Percentiles rank a stretch among this genome's conserved stretches.
Evolutionary conservation across 2,797 vertebrate species (phyloP).

Genomic region (Thunnus albacares): DNA sequence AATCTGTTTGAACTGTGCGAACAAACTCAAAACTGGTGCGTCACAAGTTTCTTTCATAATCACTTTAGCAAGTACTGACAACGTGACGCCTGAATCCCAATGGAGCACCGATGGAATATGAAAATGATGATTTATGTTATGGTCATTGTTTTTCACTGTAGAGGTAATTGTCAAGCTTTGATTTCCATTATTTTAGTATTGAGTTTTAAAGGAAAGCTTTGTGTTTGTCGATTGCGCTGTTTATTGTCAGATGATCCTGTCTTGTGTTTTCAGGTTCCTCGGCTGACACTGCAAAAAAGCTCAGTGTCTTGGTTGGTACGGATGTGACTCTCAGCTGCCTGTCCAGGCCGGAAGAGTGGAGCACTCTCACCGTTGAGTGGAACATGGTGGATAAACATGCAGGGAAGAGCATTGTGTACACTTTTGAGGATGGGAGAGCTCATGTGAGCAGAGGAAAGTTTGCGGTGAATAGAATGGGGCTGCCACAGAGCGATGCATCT

Average conservation of each 20-base stretch:
- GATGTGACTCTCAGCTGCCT: slow-evolving; percentile 60
- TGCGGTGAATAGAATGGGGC: slow-evolving; percentile 40
- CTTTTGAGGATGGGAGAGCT: slow-evolving; percentile 54
- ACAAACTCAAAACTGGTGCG: neutral
- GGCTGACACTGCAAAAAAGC: neutral
- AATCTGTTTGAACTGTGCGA: neutral
- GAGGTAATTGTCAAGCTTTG: slow-evolving; percentile 33
- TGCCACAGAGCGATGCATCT: slow-evolving; percentile 68
- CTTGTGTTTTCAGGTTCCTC: slow-evolving; percentile 42
- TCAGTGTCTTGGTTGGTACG: slow-evolving; percentile 33
- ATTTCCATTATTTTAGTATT: neutral
- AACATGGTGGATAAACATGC: slow-evolving; percentile 36
- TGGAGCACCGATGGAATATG: slow-evolving; percentile 18
- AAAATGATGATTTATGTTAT: neutral
- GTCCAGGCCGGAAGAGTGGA: slow-evolving; percentile 33
- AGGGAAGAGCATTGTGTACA: slow-evolving; percentile 59
- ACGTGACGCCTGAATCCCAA: neutral
- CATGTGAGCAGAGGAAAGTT: slow-evolving; percentile 35
- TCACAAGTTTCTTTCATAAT: neutral
- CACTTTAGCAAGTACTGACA: neutral
- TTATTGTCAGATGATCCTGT: neutral
- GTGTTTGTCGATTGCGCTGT: neutral
- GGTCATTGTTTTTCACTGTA: slow-evolving; percentile 33
- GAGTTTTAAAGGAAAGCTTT: neutral
- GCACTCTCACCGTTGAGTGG: slow-evolving; percentile 70